A percentile compares a stretch with the other conserved stretches of the same genome.
Conservation (phyloP, 2,797 vertebrate species). For the Carapus acus region DNA sequence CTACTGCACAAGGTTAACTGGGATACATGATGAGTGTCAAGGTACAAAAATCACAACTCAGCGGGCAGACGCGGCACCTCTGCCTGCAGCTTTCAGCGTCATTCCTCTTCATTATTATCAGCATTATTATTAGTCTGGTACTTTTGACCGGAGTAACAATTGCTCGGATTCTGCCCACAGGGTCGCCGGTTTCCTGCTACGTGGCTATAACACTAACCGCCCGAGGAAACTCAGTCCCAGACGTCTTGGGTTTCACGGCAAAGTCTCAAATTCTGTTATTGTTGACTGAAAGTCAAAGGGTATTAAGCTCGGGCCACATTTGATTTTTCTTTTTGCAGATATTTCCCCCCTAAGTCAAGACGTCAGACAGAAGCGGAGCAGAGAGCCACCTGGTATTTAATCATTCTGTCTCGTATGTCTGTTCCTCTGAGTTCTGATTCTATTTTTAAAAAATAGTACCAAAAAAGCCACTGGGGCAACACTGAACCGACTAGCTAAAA, state of each 20-base stretch:
- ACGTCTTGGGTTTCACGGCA: no score
- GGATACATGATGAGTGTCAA: slow-evolving; percentile 46
- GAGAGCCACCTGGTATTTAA: not conserved
- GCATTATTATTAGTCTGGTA: no score
- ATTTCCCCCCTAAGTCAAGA: not conserved
- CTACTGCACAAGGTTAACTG: slow-evolving; percentile 59
- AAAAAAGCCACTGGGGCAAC: slow-evolving; percentile 50
- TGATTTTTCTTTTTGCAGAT: not conserved
- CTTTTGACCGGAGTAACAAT: not conserved
- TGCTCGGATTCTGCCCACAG: not conserved
- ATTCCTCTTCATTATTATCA: not conserved
- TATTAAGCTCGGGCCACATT: not conserved
- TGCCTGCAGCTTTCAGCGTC: not conserved
- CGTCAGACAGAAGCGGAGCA: no score
- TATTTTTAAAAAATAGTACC: slow-evolving; percentile 38
- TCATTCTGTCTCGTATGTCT: slow-evolving; percentile 5
- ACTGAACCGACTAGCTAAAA: slow-evolving; percentile 51
- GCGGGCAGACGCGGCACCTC: slow-evolving; percentile 36
- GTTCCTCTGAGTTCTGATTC: slow-evolving; percentile 46
- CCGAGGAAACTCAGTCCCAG: no score
- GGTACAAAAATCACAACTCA: slow-evolving; percentile 53
- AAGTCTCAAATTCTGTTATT: not conserved
- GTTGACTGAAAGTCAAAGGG: not conserved
- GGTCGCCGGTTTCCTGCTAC: not conserved
- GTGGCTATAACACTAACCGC: no score